Evolutionary conservation across 2,797 vertebrate species (phyloP).

Genomic region (Hozukius guyotensis): DNA sequence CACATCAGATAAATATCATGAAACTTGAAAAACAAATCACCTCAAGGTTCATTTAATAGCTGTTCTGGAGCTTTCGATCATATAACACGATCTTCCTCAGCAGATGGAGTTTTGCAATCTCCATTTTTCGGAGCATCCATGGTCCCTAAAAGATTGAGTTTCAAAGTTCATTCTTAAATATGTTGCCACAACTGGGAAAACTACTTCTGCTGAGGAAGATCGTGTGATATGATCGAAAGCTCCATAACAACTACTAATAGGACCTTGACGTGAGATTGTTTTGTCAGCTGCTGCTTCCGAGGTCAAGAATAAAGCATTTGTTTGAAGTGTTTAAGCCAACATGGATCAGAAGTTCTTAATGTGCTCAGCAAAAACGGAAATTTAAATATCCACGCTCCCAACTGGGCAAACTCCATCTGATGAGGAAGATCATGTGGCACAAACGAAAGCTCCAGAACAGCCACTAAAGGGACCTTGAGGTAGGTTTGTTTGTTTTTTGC

Average conservation of each 20-base stretch:
- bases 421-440: too few species aligned
- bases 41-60: not conserved
- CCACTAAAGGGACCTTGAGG: not conserved
- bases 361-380: not conserved
- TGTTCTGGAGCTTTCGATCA: not conserved
- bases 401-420: too few species aligned
- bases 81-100: not conserved
- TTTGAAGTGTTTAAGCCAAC: not conserved
- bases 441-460: not conserved
- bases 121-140: not conserved
- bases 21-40: not conserved
- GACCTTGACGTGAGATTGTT: not conserved
- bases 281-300: too few species aligned
- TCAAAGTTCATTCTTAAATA: not conserved
- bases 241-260: not conserved
- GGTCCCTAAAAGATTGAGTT: not conserved
- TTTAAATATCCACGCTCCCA: not conserved
- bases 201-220: not conserved
- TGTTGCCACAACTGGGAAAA: not conserved
- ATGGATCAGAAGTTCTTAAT: not conserved
- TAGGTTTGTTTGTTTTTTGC: not conserved
- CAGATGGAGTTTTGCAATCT: not conserved
- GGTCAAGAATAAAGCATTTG: not conserved
- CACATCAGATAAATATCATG: not conserved
- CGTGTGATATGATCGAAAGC: rapidly evolving